These are phyloP conservation scores for Thymelicus acteon DNA, from an alignment of 2,888 invertebrate genomes.

Conservation along the genomic window DNA sequence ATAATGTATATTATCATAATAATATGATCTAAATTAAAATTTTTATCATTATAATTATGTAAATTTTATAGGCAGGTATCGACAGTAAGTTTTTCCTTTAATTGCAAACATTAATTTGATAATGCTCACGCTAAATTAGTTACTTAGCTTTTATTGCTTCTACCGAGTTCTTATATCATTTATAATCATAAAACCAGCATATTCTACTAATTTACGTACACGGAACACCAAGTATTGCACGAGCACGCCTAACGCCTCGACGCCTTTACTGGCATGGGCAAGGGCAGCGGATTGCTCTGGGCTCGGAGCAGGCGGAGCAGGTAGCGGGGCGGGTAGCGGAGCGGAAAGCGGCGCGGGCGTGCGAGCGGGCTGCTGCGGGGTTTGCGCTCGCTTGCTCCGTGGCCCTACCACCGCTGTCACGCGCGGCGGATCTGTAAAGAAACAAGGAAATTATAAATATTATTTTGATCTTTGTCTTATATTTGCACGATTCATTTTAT, in stretches of 20 bases:
- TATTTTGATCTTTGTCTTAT: too few relatives aligned
- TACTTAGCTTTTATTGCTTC: too few relatives aligned
- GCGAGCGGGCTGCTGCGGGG: slow-evolving; percentile 58
- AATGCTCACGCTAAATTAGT: too few relatives aligned
- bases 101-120: too few relatives aligned
- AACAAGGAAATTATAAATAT: neutral
- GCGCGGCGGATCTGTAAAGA: slow-evolving; percentile 70
- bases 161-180: too few relatives aligned
- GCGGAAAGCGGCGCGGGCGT: slow-evolving; percentile 51
- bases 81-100: too few relatives aligned
- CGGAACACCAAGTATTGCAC: slow-evolving; percentile 93
- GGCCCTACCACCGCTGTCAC: slow-evolving; percentile 74
- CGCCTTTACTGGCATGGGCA: slow-evolving; percentile 86
- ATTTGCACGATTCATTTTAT: too few relatives aligned
- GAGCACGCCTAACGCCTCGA: slow-evolving; percentile 93
- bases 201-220: slow-evolving; percentile 75
- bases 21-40: too few relatives aligned
- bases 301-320: slow-evolving; percentile 52
- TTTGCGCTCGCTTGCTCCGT: slow-evolving; percentile 75
- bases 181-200: too few relatives aligned
- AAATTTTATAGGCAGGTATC: too few relatives aligned
- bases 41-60: too few relatives aligned
- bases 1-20: too few relatives aligned
- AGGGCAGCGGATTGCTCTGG: slow-evolving; percentile 70
- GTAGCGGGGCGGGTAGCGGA: slow-evolving; percentile 51